Evolutionary conservation across 1,140 invertebrate genomes (phyloP), one percentile per base, ranked within the genome.

Genomic region (Diorhabda elongata): DNA sequence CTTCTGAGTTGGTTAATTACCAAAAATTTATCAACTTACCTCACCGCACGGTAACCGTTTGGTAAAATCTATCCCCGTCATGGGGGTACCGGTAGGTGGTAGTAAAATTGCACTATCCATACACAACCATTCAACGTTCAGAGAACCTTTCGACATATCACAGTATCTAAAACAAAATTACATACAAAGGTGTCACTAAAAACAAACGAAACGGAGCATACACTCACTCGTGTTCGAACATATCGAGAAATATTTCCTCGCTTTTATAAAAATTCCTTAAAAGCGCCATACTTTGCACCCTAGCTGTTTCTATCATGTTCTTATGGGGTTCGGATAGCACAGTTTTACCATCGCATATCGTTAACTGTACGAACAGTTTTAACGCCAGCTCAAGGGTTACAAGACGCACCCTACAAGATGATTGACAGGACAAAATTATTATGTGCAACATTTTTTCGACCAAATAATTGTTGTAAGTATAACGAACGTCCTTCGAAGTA

Each of bases 181-280:
- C 3, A 52, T 3, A 52, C 6, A 52, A 52, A 52, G 6, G 47
- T 52, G 47, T 52, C 9, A 52, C 9, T 52, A 6, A 6, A 5
- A 52, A 52, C 45, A 52, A 9, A 52, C 8, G 45, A 6, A 26
- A 26, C 26, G 26, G 1, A 26, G 26, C 26, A 26, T 6, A 5
- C 64, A 84, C 84, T 85, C 87, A 93, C 86, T 99, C 98, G 81
- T 98, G 96, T 83, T 99, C 97, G 83, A 99, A 99, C 88, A 99
- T 95, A 80, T 99, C 97, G 44, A 99, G 83, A 84, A 99, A 99
- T 73, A 99, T 96, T 78, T 99, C 97, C 85, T 99, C 97, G 78
- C 93, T 96, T 88, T 97, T 98, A 81, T 97, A 98, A 80, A 97
- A 97, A 84, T 96, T 96, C 56, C 94, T 86, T 2, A 98, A 85